Conservation (phyloP, 2,888 invertebrate genomes). For the Agrochola macilenta region DNA sequence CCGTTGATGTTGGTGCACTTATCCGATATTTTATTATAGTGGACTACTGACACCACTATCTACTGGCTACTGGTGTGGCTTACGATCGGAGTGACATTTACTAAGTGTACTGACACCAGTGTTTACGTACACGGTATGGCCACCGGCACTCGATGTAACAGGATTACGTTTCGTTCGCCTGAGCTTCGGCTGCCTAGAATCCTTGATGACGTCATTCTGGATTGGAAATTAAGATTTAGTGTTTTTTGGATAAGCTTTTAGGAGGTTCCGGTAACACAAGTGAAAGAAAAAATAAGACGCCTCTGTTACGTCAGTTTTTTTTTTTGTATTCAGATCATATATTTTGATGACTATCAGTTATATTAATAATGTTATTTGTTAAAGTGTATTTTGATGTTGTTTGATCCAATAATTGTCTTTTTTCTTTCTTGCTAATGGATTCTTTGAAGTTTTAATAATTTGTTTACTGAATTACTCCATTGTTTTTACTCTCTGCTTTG, state of each 20-base stretch:
- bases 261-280: background rate
- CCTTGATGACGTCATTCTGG: constrained; percentile 17
- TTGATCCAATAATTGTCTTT: background rate
- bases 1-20: constrained; percentile 64
- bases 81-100: constrained; percentile 59
- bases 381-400: background rate
- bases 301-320: background rate
- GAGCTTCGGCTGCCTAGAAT: constrained; percentile 20
- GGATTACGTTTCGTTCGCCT: constrained; percentile 46
- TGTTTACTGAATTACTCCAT: background rate
- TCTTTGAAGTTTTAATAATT: background rate
- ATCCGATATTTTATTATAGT: constrained; percentile 51
- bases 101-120: constrained; percentile 53
- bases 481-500: constrained; percentile 5
- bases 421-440: constrained; percentile 1
- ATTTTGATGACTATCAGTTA: background rate
- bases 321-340: background rate
- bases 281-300: background rate
- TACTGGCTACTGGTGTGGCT: constrained; percentile 46
- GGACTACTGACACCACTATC: constrained; percentile 8
- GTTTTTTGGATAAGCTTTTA: background rate
- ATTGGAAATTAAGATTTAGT: constrained; percentile 1
- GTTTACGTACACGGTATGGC: constrained; percentile 35
- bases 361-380: constrained; percentile 5
- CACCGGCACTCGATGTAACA: constrained; percentile 27